These are phyloP conservation scores for Parapristionchus giblindavisi DNA, from an alignment of 2,888 invertebrate species.

Conservation along the genomic window DNA sequence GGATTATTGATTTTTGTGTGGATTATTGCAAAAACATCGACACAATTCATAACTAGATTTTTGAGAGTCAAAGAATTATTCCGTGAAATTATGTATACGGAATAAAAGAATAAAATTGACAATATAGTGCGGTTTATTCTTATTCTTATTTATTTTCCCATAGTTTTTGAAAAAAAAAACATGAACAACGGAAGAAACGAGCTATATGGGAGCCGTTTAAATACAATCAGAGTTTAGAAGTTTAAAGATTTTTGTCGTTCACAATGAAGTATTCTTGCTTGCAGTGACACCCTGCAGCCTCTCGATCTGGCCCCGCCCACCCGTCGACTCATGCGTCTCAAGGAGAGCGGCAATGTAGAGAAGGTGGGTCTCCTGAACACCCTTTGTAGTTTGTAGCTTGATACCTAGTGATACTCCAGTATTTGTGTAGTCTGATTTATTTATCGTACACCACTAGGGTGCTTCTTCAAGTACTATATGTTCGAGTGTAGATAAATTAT, in stretches of 20 bases:
- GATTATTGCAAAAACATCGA: too few species aligned
- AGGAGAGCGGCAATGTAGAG: slow-evolving; percentile 49
- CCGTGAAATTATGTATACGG: neutral
- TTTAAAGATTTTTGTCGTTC: slow-evolving; percentile 13
- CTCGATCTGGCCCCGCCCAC: slow-evolving; percentile 86
- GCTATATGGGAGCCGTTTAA: too few species aligned
- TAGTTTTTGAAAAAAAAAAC: neutral
- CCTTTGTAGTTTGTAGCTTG: slow-evolving; percentile 56
- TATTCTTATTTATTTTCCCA: slow-evolving; percentile 70
- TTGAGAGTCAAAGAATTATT: neutral
- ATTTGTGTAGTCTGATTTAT: too few species aligned
- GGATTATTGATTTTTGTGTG: neutral
- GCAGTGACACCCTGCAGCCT: slow-evolving; percentile 54
- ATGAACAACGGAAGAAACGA: neutral
- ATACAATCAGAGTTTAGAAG: too few species aligned
- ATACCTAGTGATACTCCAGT: neutral
- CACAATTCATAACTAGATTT: neutral
- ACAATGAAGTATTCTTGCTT: neutral
- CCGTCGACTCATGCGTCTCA: slow-evolving; percentile 84
- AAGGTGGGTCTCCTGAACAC: slow-evolving; percentile 47
- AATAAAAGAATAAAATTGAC: neutral
- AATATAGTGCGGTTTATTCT: neutral
- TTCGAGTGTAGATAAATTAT: too few species aligned
- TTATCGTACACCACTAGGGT: too few species aligned
- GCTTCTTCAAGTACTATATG: too few species aligned